These are phyloP conservation scores for Patella pellucida DNA, from an alignment of 2,888 invertebrate genomes.

Conservation along the genomic window DNA sequence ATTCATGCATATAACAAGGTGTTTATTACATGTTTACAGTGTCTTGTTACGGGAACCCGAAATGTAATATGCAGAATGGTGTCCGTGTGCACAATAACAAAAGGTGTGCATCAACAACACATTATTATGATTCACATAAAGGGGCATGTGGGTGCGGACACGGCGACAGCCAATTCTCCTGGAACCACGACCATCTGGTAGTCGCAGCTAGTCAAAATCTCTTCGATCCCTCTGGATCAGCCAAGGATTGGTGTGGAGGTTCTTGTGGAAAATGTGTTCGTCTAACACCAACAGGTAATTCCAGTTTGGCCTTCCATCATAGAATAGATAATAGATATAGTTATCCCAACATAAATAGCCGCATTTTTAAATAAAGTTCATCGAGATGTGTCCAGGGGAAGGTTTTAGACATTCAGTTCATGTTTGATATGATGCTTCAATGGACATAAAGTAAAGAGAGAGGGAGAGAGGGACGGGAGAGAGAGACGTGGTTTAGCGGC, in stretches of 20 bases:
- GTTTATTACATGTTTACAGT: neutral
- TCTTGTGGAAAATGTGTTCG: constrained; percentile 53
- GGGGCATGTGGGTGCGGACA: constrained; percentile 53
- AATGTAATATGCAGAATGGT: constrained; percentile 27
- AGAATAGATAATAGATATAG: too few relatives aligned
- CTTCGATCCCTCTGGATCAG: constrained; percentile 34
- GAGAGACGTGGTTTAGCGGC: too few relatives aligned
- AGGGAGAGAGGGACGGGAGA: too few relatives aligned
- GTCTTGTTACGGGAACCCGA: constrained; percentile 9
- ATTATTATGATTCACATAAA: constrained; percentile 52
- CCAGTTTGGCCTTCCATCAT: too few relatives aligned
- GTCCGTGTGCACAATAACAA: constrained; percentile 46
- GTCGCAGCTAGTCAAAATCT: constrained; percentile 50
- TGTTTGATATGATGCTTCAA: too few relatives aligned
- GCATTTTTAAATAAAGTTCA: too few relatives aligned
- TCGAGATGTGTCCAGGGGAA: too few relatives aligned
- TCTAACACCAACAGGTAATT: constrained; percentile 55
- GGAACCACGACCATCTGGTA: constrained; percentile 46
- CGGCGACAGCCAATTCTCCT: constrained; percentile 41
- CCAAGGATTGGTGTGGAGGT: constrained; percentile 46
- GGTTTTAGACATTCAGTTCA: too few relatives aligned
- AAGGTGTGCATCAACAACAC: constrained; percentile 56
- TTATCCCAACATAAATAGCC: too few relatives aligned
- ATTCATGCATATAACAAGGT: too few relatives aligned
- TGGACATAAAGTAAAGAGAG: too few relatives aligned